phyloP scores from a whole-genome alignment of 2,797 vertebrate genomes.

The Pseudochromis fuscus region DNA sequence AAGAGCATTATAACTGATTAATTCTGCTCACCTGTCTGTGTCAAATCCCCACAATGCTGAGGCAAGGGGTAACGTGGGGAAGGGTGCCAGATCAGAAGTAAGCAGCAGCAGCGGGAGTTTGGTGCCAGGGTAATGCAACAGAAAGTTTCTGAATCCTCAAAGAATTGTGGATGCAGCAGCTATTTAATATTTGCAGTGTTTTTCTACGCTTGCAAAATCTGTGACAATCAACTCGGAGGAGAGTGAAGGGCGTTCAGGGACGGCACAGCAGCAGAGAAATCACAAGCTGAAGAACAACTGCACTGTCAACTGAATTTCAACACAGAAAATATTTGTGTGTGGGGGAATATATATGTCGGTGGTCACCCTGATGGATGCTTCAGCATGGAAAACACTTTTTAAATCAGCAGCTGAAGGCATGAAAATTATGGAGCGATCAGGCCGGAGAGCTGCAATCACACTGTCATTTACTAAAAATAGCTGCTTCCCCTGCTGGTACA shows the following conservation, averaged over 20 bases:
- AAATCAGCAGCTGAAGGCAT: conserved; percentile 1
- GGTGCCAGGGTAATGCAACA: conserved; percentile 4
- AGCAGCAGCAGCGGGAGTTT: conserved; percentile 30
- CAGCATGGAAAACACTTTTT: not conserved
- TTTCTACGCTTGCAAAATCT: not conserved
- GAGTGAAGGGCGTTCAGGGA: not conserved
- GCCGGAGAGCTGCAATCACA: not conserved
- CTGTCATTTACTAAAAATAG: conserved; percentile 37
- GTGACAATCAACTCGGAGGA: not conserved
- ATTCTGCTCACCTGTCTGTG: conserved; percentile 68
- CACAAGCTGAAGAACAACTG: not conserved
- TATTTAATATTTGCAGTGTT: conserved; percentile 12
- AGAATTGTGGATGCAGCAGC: not conserved
- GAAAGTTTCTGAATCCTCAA: not conserved
- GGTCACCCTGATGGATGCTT: not conserved
- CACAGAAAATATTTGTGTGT: not conserved
- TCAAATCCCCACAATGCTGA: conserved; percentile 80
- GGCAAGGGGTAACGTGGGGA: conserved; percentile 53
- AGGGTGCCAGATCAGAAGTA: conserved; percentile 56
- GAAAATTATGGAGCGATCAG: not conserved
- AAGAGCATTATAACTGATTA: conserved; percentile 83
- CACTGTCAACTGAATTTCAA: conserved; percentile 14
- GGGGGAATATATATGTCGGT: not conserved
- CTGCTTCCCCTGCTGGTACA: conserved; percentile 13
- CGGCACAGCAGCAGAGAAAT: not conserved